Evolutionary conservation across 2,113 vertebrate species (phyloP), one percentile per base, ranked within the genome.

Genomic region (Electrona antarctica): DNA sequence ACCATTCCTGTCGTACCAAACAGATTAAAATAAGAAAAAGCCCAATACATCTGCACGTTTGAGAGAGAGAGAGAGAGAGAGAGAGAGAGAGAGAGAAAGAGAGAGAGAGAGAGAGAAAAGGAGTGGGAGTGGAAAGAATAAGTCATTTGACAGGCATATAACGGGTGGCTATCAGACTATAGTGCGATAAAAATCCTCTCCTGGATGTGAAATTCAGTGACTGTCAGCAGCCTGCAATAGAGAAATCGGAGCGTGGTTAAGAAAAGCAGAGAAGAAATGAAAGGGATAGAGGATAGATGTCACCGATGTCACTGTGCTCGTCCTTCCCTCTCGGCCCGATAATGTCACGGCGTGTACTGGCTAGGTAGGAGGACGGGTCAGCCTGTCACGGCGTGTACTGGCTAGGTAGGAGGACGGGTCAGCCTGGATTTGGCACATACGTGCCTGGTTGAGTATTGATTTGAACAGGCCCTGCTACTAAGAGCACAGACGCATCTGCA

Each of bases 131-230:
- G 59, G 48, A 69, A 33, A 33, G 47, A 41, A 73, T 55, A 73
- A 85, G 78, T 88, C 69, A 79, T 82, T 85, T 88, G 69, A 75
- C 76, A 85, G 84, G 56, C 82, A 78, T 66, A 82, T 74, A 85
- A 85, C 71, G 80, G 82, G 78, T 51, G 63, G 78, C 84, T 83
- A 86, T 86, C 74, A 21, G 21, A 21, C 21, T 21, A 68, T 21
- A 68, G 80, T 74, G 83, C 76, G 74, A 78, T 81, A 84, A 79
- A 89, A 79, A 89, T 83, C 74, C 78, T 81, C 74, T 72, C 62
- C 7, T 21, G 21, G 21, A 67, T 77, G 75, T 85, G 81, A 85
- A 88, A 89, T 80, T 62, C 60, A 72, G 12, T 67, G 73, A 81
- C 79, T 80, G 79, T 82, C 86, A 73, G 65, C 57, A 62, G 69